Evolutionary conservation across 1,140 invertebrate genomes (phyloP).

Genomic region (Drosophila yakuba): DNA sequence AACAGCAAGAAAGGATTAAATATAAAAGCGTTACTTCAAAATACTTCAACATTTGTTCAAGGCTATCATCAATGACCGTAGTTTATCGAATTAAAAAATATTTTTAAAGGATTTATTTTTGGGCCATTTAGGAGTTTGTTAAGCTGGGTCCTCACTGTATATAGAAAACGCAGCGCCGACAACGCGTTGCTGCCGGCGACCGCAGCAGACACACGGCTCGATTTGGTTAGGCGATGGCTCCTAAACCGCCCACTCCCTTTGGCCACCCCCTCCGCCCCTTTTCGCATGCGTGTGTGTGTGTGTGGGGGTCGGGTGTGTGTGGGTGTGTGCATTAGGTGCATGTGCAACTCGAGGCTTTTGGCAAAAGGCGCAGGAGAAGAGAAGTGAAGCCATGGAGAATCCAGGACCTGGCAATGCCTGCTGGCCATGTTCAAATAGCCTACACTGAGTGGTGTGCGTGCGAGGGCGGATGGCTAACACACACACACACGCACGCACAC

Average conservation of each 20-base stretch:
- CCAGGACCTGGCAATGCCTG: slow-evolving; percentile 54
- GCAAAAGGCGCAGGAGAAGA: slow-evolving; percentile 44
- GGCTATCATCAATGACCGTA: no score
- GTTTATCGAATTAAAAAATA: no score
- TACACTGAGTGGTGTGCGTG: slow-evolving; percentile 9
- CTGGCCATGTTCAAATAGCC: slow-evolving; percentile 78
- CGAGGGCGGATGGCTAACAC: neutral
- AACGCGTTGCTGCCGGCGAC: slow-evolving; percentile 78
- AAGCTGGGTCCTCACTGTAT: slow-evolving; percentile 15
- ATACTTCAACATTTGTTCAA: neutral
- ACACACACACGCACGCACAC: slow-evolving; percentile 23
- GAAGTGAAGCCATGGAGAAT: slow-evolving; percentile 43
- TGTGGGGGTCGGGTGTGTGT: slow-evolving; percentile 26
- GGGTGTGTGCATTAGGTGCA: slow-evolving; percentile 74
- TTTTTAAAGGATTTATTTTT: neutral
- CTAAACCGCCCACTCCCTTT: slow-evolving; percentile 11
- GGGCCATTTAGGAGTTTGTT: neutral
- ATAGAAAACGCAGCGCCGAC: slow-evolving; percentile 67
- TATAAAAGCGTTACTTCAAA: no score
- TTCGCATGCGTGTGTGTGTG: slow-evolving; percentile 14
- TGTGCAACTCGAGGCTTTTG: slow-evolving; percentile 77
- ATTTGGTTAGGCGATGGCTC: slow-evolving; percentile 62
- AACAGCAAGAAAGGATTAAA: neutral
- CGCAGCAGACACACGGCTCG: slow-evolving; percentile 78
- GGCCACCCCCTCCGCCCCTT: neutral